Percentiles rank a stretch among this genome's conserved stretches.
Conservation (phyloP, 2,797 vertebrate genomes). For the Lophius americanus region DNA sequence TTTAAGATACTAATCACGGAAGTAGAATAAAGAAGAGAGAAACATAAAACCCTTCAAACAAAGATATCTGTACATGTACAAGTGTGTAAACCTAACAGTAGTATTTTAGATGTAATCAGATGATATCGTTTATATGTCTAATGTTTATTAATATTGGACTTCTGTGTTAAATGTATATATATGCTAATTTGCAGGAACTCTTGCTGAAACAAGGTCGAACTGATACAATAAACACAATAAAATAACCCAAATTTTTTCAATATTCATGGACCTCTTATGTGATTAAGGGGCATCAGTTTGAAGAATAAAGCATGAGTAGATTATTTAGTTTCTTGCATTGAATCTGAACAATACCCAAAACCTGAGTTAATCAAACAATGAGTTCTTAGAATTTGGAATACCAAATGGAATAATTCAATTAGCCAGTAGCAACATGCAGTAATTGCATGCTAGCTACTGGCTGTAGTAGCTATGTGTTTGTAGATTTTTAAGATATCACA, state of each 20-base stretch:
- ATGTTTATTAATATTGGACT: neutral
- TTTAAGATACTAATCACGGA: too few relatives aligned
- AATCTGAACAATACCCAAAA: conserved; percentile 7
- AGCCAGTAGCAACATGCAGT: conserved; percentile 12
- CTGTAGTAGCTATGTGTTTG: too few relatives aligned
- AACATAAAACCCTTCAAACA: conserved; percentile 5
- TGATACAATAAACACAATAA: neutral
- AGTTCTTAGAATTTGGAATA: conserved; percentile 22
- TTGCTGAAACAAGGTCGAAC: neutral
- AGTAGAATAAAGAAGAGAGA: neutral
- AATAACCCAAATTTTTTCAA: neutral
- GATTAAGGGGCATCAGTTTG: neutral
- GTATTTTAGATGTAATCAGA: neutral
- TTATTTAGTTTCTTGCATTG: neutral
- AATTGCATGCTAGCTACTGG: conserved; percentile 34
- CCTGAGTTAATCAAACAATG: conserved; percentile 13
- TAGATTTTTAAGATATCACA: too few relatives aligned
- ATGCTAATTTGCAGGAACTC: neutral
- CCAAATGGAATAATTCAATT: conserved; percentile 50
- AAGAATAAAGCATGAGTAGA: neutral
- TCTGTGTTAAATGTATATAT: neutral
- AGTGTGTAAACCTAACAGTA: neutral
- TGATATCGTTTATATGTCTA: neutral
- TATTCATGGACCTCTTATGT: neutral
- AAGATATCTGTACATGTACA: neutral